These are phyloP conservation scores for Fopius arisanus DNA, from an alignment of 1,140 invertebrate genomes.

Conservation along the genomic window DNA sequence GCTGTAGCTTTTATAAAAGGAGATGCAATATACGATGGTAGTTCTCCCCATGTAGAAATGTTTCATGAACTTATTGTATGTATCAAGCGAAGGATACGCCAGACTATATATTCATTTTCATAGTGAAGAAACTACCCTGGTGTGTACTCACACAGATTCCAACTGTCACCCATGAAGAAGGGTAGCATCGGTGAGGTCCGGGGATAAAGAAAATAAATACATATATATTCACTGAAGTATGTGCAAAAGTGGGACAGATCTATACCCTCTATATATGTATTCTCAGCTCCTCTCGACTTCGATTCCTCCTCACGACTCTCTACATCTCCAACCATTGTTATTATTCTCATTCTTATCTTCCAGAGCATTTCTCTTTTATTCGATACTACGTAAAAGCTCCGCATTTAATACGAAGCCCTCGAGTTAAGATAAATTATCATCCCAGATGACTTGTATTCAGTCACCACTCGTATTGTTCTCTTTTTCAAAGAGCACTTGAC, in stretches of 20 bases:
- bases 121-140: too few species aligned
- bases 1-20: too few species aligned
- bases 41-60: too few species aligned
- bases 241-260: neutral
- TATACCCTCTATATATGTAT: neutral
- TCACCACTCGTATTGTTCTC: too few species aligned
- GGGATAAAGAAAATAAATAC: neutral
- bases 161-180: neutral
- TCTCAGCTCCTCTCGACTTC: neutral
- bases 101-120: neutral
- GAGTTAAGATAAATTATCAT: too few species aligned
- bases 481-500: too few species aligned
- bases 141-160: neutral
- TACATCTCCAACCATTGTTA: neutral
- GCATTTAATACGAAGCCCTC: too few species aligned
- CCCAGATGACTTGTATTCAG: too few species aligned
- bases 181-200: neutral
- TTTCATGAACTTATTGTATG: neutral
- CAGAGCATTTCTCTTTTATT: too few species aligned
- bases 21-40: too few species aligned
- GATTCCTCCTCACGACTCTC: neutral
- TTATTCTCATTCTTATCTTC: neutral
- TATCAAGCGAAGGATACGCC: neutral
- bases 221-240: neutral
- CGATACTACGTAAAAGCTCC: too few species aligned